Evolutionary conservation across 1,140 invertebrate species (phyloP).

Genomic region (Bombus breviceps): DNA sequence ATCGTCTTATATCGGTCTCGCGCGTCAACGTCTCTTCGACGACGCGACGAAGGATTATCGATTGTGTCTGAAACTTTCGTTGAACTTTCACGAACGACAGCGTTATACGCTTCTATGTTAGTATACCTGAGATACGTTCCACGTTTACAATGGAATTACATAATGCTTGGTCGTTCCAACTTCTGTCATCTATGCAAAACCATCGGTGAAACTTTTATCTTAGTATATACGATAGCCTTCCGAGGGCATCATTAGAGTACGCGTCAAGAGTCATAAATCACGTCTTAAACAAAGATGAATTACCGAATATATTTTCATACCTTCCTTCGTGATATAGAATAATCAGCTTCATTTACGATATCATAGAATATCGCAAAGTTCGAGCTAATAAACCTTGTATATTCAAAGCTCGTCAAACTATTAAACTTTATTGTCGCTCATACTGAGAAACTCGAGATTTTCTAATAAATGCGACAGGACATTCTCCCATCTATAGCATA

Average conservation of each 20-base stretch:
- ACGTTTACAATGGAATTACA: constrained; percentile 48
- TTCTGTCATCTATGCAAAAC: neutral
- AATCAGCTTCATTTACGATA: neutral
- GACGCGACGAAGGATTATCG: constrained; percentile 4
- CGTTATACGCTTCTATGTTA: constrained; percentile 39
- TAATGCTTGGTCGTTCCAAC: constrained; percentile 19
- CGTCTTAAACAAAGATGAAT: neutral
- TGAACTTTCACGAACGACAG: constrained; percentile 59
- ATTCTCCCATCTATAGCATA: too few relatives aligned
- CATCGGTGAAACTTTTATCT: neutral
- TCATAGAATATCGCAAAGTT: neutral
- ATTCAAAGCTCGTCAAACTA: neutral
- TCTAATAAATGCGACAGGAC: too few relatives aligned
- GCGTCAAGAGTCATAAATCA: neutral
- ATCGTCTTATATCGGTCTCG: constrained; percentile 1
- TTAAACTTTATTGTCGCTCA: too few relatives aligned
- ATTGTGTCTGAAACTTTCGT: constrained; percentile 41
- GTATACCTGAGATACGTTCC: constrained; percentile 18
- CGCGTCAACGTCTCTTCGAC: neutral
- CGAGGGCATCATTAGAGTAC: neutral
- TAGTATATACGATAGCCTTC: neutral
- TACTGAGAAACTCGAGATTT: too few relatives aligned
- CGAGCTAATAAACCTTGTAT: neutral
- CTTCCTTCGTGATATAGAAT: neutral
- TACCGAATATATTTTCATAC: neutral